A percentile compares a stretch with the other conserved stretches of the same genome.
phyloP scores from a whole-genome alignment of 2,888 invertebrate species.

The Hecatera dysodea region DNA sequence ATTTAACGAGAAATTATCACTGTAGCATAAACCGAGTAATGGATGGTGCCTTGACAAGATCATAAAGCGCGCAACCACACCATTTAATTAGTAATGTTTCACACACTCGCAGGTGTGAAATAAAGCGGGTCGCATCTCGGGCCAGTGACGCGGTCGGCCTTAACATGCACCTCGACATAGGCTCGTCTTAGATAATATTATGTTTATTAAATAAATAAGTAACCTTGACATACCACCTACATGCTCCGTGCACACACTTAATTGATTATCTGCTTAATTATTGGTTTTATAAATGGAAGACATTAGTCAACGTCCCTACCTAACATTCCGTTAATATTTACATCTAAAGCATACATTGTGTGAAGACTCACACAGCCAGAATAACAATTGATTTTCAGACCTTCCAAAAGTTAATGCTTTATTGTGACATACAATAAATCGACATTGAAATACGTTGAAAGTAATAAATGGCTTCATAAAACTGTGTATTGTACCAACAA shows the following conservation, averaged over 20 bases:
- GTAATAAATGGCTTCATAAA: slow-evolving; percentile 33
- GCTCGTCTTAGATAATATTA: slow-evolving; percentile 61
- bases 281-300: slow-evolving; percentile 48
- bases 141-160: slow-evolving; percentile 66
- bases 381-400: slow-evolving; percentile 34
- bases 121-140: slow-evolving; percentile 61
- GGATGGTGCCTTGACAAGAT: slow-evolving; percentile 40
- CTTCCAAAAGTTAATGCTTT: slow-evolving; percentile 19
- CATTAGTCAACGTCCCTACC: slow-evolving; percentile 43
- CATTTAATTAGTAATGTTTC: slow-evolving; percentile 47
- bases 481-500: slow-evolving; percentile 18
- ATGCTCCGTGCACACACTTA: slow-evolving; percentile 47
- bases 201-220: slow-evolving; percentile 62
- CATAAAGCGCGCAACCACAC: slow-evolving; percentile 41
- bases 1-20: slow-evolving; percentile 33
- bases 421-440: slow-evolving; percentile 28
- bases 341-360: slow-evolving; percentile 29
- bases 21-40: slow-evolving; percentile 29
- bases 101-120: slow-evolving; percentile 41
- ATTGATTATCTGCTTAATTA: slow-evolving; percentile 59
- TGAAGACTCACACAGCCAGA: not conserved
- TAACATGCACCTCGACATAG: slow-evolving; percentile 59
- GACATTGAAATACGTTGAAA: slow-evolving; percentile 52
- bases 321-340: slow-evolving; percentile 45
- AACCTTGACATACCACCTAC: slow-evolving; percentile 63